Evolutionary conservation across 2,888 invertebrate genomes (phyloP), one percentile per base, ranked within the genome.

Genomic region (Lamellibrachia columna): DNA sequence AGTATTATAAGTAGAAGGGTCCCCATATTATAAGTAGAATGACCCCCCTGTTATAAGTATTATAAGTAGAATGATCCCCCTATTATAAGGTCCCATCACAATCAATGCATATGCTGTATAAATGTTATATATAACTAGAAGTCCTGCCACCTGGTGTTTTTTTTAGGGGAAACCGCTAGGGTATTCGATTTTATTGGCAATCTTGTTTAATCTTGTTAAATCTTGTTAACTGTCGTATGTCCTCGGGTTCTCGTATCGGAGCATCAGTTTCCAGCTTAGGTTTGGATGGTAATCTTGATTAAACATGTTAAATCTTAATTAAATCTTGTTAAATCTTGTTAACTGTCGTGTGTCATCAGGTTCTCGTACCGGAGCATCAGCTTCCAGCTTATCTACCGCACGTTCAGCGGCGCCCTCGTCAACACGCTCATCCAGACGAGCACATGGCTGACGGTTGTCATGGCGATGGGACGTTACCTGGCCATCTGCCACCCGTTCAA

Each of bases 401-500:
- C 95, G 90, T 96, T 96, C 94, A 94, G 95, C 52, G 94, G 94
- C 9, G 95, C 95, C 6, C 93, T 96, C 90, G 95, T 96, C 93
- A 96, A 96, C 93, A 94, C 95, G 7, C 96, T 96, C 92, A 95
- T 96, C 97, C 97, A 98, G 90, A 97, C 98, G 8, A 98, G 98
- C 92, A 98, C 98, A 3, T 97, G 98, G 97, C 97, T 98, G 97
- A 97, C 98, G 15, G 97, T 98, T 92, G 98, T 98, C 11, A 97
- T 98, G 94, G 98, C 98, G 52, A 97, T 98, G 93, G 98, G 98
- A 95, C 97, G 98, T 91, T 98, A 98, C 96, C 97, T 98, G 58
- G 98, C 98, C 93, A 98, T 98, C 7, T 98, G 98, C 95, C 98
- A 98, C 96, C 98, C 98, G 8, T 97, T 98, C 15, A 97, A 97